Conservation (phyloP, 2,888 invertebrate genomes). For the Pristionchus fissidentatus region DNA sequence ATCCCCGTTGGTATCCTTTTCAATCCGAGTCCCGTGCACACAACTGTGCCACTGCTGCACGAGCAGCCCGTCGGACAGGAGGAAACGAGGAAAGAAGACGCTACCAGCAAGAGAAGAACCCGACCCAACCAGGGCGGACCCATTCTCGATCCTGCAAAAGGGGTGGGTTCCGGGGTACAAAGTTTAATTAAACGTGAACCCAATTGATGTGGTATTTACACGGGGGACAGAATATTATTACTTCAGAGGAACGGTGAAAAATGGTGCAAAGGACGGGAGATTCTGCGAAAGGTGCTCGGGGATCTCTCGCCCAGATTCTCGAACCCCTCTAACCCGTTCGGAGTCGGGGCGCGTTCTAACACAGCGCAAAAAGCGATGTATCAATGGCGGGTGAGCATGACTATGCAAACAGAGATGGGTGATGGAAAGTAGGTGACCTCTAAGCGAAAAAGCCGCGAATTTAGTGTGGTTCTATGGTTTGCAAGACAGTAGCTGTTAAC, state of each 20-base stretch:
- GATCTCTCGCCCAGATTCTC: too few species aligned
- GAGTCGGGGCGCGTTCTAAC: too few species aligned
- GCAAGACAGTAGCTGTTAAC: neutral
- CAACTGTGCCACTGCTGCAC: slow-evolving; percentile 30
- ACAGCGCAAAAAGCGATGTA: neutral
- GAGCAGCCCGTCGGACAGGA: slow-evolving; percentile 34
- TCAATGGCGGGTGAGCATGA: slow-evolving; percentile 7
- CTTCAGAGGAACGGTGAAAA: neutral
- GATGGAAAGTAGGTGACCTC: slow-evolving; percentile 31
- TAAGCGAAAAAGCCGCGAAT: neutral
- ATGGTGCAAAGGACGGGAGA: neutral
- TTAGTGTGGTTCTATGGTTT: neutral
- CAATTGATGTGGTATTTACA: too few species aligned
- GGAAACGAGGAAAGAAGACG: too few species aligned
- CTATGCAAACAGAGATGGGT: neutral
- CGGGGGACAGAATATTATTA: neutral
- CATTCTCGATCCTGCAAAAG: neutral
- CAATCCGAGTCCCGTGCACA: slow-evolving; percentile 45
- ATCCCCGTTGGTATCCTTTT: slow-evolving; percentile 29
- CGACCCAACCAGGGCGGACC: slow-evolving; percentile 13
- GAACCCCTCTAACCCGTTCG: too few species aligned
- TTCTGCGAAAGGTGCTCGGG: too few species aligned
- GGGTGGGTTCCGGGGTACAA: too few species aligned
- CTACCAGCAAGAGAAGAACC: neutral
- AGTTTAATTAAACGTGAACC: too few species aligned